A percentile compares a stretch with the other conserved stretches of the same genome.
phyloP scores from a whole-genome alignment of 2,113 vertebrate genomes.

The Clarias macrocephalus region DNA sequence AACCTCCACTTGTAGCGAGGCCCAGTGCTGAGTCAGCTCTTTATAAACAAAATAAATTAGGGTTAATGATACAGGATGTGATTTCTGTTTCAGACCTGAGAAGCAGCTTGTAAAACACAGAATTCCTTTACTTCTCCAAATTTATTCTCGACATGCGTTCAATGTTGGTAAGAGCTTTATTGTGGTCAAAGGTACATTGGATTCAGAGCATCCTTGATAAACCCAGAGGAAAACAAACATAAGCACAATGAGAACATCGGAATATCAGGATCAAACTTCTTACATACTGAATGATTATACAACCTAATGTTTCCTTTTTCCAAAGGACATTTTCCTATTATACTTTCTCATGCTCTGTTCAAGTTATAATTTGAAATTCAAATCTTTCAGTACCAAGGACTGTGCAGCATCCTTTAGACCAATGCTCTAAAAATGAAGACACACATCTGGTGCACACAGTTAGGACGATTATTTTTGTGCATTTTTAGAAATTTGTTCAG shows the following conservation, averaged over 20 bases:
- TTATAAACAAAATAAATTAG: not conserved
- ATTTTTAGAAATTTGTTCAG: slow-evolving; percentile 16
- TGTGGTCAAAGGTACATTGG: too few species aligned
- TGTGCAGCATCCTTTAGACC: not conserved
- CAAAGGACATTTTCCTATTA: not conserved
- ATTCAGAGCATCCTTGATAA: not conserved
- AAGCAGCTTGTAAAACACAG: not conserved
- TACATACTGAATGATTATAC: not conserved
- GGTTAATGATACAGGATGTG: not conserved
- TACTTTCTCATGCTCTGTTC: not conserved
- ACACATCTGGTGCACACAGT: slow-evolving; percentile 44
- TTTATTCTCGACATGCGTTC: not conserved
- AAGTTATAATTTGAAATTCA: not conserved
- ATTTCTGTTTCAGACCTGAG: not conserved
- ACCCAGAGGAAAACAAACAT: not conserved
- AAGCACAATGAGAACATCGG: not conserved
- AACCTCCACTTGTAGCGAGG: not conserved
- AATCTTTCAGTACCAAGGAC: not conserved
- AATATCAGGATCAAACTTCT: not conserved
- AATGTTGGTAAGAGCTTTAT: not conserved
- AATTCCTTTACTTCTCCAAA: not conserved
- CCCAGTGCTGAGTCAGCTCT: not conserved
- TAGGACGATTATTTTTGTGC: slow-evolving; percentile 34
- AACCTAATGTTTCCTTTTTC: not conserved
- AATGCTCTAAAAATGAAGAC: slow-evolving; percentile 43